Base-by-base conservation (phyloP, 1,140 invertebrate species). In the Onthophagus taurus region DNA sequence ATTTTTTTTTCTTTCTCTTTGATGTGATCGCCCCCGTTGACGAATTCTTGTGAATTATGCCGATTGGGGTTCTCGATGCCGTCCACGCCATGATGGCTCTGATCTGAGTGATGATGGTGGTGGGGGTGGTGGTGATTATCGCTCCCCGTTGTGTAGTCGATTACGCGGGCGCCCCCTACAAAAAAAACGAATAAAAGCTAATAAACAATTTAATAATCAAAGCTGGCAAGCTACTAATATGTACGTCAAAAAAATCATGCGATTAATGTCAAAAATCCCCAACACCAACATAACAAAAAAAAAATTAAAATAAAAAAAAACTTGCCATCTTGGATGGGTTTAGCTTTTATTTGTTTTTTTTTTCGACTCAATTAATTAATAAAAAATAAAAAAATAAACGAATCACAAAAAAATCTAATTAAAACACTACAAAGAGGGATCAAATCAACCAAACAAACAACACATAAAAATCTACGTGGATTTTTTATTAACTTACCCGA, bases 401-500 rank as follows among this genome's bases (percentile, higher is more conserved):
- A 7, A 31, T 14, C n/a, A 31, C 30, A 31, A 31, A 12, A 31
- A 31, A 3, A 31, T 31, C 14, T 31, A 31, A 31, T 26, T 26
- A 26, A 26, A 26, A 26, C 6, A 26, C 24, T 26, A 26, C 24
- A n/a, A n/a, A n/a, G n/a, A n/a, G n/a, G n/a, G n/a, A n/a, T 14
- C 19, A 38, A 17, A 6, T 21, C 36, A 21, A 38, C n/a, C 36
- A 12, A 38, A 13, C 23, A 38, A n/a, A 34, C 11, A 13, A 12
- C 6, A 42, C 30, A 5, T 17, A 30, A 13, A 14, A 4, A 26
- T 30, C 8, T n/a, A 18, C n/a, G 14, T 7, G 31, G 19, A 34
- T 18, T 0, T 17, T 9, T 9, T 18, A 13, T 3, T 13, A 43
- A 81, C 78, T 81, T 68, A 86, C 83, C 83, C 66, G 79, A 81